Evolutionary conservation across 2,888 invertebrate species (phyloP), one percentile per base, ranked within the genome.

Genomic region (Drosophila birchii): DNA sequence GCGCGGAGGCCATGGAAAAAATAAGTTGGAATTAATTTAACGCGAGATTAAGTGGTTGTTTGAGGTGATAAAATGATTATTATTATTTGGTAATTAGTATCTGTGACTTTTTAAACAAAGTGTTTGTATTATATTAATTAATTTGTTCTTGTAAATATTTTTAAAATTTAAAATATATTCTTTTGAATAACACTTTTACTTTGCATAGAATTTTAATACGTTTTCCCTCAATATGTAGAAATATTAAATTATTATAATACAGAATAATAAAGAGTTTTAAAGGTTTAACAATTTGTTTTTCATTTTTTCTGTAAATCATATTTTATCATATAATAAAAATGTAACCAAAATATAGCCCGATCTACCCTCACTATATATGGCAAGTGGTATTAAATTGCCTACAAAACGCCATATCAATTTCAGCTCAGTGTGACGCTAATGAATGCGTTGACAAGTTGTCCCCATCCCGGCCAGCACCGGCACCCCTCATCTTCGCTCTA

Each of bases 361-460:
- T 20, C 9, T 36, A 34, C 36, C 16, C 14, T 9, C 51, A n/a
- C 26, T 32, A 1, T 4, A 7, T 6, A 32, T 29, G 9, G 11
- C 7, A 47, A 18, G 29, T 47, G 47, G 29, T 18, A 47, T 47
- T 47, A 47, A 56, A 57, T 38, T 26, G 41, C 18, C 41, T 49
- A 8, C 49, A 11, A 36, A 18, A 36, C 45, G 12, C 41, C 39
- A 55, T 68, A 68, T 68, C 45, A 34, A 45, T 67, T 73, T 38
- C 74, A 71, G 62, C 57, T 45, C 73, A 66, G 69, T 66, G 67
- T 63, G 71, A 59, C 56, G 61, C 73, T 86, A 80, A 86, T 78
- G 70, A 76, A 76, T 73, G 68, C 43, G 47, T 60, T 69, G 56
- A 78, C 59, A 75, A 70, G 71, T 47, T 56, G 51, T 70, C 49